A percentile compares a stretch with the other conserved stretches of the same genome.
Conservation (phyloP, 2,797 vertebrate genomes). For the Limosa lapponica region DNA sequence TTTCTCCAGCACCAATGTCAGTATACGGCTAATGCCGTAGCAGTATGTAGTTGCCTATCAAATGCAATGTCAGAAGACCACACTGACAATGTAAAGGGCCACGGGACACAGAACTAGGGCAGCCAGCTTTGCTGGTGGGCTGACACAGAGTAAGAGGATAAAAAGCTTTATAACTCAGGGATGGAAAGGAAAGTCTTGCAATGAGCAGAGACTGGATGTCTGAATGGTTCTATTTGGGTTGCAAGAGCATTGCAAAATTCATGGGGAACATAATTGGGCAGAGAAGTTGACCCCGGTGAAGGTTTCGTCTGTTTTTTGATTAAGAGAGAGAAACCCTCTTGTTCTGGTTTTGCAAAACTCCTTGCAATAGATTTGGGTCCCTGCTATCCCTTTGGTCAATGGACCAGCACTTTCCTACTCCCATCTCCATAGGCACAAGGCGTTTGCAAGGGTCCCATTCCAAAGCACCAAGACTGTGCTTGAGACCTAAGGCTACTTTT, state of each 20-base stretch:
- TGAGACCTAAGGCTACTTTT: not conserved
- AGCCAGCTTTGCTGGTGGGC: not conserved
- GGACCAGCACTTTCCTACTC: not conserved
- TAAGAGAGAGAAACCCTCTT: not conserved
- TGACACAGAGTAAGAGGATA: not conserved
- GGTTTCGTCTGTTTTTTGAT: not conserved
- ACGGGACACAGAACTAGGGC: not conserved
- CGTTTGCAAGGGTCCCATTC: not conserved
- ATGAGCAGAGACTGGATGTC: not conserved
- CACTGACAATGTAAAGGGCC: not conserved
- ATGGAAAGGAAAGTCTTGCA: not conserved
- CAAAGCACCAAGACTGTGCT: not conserved
- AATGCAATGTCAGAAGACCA: not conserved
- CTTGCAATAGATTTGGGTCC: fast-evolving
- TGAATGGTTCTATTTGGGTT: not conserved
- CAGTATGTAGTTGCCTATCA: not conserved
- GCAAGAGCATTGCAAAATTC: not conserved
- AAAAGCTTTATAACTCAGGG: not conserved
- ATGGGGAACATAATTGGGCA: not conserved
- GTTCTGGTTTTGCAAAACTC: not conserved
- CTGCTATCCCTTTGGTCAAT: not conserved
- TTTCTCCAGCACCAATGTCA: not conserved
- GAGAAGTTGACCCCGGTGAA: not conserved
- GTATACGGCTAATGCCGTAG: fast-evolving
- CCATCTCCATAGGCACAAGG: not conserved